Conservation (phyloP, 2,888 invertebrate species). For the Eueremaeus valkanovi region DNA sequence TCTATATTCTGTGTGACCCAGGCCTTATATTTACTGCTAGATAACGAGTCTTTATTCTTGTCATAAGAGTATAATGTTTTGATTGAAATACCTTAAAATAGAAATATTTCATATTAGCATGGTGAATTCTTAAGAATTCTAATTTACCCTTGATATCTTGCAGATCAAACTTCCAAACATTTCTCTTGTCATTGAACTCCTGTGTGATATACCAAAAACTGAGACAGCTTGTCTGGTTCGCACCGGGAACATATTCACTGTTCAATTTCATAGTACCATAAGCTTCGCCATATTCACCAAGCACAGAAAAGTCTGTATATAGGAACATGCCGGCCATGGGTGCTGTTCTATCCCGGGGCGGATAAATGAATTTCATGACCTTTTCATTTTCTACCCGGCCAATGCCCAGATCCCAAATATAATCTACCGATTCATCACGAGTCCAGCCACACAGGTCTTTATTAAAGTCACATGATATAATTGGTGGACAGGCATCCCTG, state of each 20-base stretch:
- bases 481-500: background rate
- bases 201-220: background rate
- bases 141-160: background rate
- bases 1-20: background rate
- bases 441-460: constrained; percentile 24
- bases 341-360: background rate
- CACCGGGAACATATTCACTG: constrained; percentile 32
- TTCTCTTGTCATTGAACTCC: background rate
- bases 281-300: background rate
- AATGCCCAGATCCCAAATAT: background rate
- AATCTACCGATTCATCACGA: no score
- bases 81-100: no score
- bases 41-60: background rate
- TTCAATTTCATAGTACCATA: background rate
- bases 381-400: background rate
- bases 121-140: background rate
- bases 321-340: background rate
- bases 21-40: background rate
- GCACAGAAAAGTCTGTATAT: constrained; percentile 8
- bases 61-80: background rate
- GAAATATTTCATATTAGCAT: no score
- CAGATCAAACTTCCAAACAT: background rate
- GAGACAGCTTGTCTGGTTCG: background rate
- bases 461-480: constrained; percentile 3
- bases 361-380: background rate